Evolutionary conservation across 2,888 invertebrate genomes (phyloP).

Genomic region (Agrotis segetum): DNA sequence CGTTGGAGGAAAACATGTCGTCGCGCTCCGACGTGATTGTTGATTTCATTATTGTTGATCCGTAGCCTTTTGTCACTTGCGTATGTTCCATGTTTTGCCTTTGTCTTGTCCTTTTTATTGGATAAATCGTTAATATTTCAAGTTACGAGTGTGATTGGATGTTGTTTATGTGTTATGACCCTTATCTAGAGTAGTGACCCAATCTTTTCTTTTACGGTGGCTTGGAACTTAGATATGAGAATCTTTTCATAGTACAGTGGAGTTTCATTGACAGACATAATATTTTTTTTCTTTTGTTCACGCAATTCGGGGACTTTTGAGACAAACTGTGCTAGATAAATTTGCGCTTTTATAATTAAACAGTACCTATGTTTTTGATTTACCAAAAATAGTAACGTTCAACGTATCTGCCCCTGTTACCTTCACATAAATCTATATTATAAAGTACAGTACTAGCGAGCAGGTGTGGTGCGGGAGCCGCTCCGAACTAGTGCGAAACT

Average conservation of each 20-base stretch:
- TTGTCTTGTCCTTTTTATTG: constrained; percentile 33
- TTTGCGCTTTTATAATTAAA: too few relatives aligned
- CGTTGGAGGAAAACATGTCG: constrained; percentile 68
- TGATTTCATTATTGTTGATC: constrained; percentile 68
- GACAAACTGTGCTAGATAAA: too few relatives aligned
- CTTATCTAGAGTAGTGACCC: neutral
- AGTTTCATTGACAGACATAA: neutral
- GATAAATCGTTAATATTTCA: constrained; percentile 40
- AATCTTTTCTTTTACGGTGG: neutral
- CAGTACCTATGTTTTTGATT: neutral
- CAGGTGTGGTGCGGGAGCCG: constrained; percentile 35
- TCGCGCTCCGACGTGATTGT: constrained; percentile 63
- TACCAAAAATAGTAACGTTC: neutral
- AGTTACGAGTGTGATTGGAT: constrained; percentile 28
- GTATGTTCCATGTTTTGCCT: constrained; percentile 34
- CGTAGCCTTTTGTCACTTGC: constrained; percentile 55
- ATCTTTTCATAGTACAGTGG: too few relatives aligned
- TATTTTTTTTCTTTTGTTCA: neutral
- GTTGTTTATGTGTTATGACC: constrained; percentile 2
- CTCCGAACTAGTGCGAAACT: constrained; percentile 36
- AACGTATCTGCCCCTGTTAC: neutral
- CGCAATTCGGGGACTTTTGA: neutral
- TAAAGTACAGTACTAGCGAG: constrained; percentile 2
- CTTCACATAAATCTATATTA: neutral
- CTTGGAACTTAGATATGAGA: too few relatives aligned